Conservation (phyloP, 2,797 vertebrate species). For the Pipistrellus pipistrellus region DNA sequence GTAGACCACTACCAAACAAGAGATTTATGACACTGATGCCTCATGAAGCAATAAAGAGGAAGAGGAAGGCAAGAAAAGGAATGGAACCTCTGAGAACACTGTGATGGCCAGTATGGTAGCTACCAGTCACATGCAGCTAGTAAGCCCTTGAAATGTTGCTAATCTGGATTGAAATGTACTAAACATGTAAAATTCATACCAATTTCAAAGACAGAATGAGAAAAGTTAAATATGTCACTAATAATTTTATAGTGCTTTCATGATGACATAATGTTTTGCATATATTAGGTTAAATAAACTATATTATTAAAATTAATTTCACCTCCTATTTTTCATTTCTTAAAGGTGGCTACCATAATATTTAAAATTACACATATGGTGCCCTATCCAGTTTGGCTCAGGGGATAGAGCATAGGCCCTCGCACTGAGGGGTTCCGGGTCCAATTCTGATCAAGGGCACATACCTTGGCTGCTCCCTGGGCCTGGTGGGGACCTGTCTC, state of each 20-base stretch:
- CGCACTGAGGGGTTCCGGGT: too few relatives aligned
- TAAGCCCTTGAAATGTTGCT: background rate
- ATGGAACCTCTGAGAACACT: background rate
- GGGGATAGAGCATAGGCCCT: too few relatives aligned
- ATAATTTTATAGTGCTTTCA: conserved; percentile 1
- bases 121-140: background rate
- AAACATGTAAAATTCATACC: background rate
- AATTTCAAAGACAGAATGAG: background rate
- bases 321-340: background rate
- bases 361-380: background rate
- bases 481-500: too few relatives aligned
- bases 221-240: background rate
- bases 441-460: too few relatives aligned
- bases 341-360: background rate
- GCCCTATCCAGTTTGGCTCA: too few relatives aligned
- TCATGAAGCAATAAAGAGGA: background rate
- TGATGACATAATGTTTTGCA: background rate
- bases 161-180: background rate
- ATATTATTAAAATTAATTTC: background rate
- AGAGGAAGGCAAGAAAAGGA: background rate
- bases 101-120: background rate
- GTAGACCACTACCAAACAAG: background rate
- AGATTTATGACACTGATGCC: background rate
- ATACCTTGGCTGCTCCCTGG: too few relatives aligned
- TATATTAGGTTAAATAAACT: background rate